Evolutionary conservation across 2,797 vertebrate genomes (phyloP), one percentile per base, ranked within the genome.

Genomic region (Siniperca obscura): DNA sequence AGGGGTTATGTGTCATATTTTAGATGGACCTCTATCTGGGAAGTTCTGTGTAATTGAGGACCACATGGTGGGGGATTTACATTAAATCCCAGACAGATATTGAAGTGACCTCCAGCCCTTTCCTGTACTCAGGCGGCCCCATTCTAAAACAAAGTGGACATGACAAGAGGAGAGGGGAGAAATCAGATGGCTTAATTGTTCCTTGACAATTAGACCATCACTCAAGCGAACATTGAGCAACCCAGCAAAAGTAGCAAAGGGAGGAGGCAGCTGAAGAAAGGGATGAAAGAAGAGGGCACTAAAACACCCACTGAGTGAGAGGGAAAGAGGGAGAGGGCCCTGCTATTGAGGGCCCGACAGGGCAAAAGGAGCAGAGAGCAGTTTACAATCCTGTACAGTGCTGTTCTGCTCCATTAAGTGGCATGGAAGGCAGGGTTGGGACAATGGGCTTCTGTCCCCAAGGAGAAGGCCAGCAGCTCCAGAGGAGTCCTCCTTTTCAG

Each of bases 301-400:
- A 96, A 96, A 96, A 95, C 94, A 93, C 95, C 95, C 92, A 93
- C 95, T 93, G 95, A 92, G 95, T 73, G 78, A 93, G 91, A 90
- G 89, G 90, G 90, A 91, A 80, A 88, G 91, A 87, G 83, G 87
- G 92, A 94, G 92, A 94, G 92, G 88, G 84, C 83, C 82, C 56
- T 72, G 90, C 95, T 92, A 94, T 95, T 96, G 92, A 93, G 85
- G 87, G 86, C 65, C 89, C 64, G 88, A 89, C 85, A 82, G 87
- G 88, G 89, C 89, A 82, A 94, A 94, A 93, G 94, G 82, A 93
- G 91, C 91, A 93, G 91, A 94, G 94, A 93, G 93, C 94, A 93
- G 92, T 95, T 95, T 93, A 95, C 95, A 96, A 95, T 96, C 96
- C 95, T 96, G 95, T 96, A 96, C 95, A 96, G 95, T 95, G 94